Conservation (phyloP, 1,140 invertebrate species). For the Rhynchophorus ferrugineus region DNA sequence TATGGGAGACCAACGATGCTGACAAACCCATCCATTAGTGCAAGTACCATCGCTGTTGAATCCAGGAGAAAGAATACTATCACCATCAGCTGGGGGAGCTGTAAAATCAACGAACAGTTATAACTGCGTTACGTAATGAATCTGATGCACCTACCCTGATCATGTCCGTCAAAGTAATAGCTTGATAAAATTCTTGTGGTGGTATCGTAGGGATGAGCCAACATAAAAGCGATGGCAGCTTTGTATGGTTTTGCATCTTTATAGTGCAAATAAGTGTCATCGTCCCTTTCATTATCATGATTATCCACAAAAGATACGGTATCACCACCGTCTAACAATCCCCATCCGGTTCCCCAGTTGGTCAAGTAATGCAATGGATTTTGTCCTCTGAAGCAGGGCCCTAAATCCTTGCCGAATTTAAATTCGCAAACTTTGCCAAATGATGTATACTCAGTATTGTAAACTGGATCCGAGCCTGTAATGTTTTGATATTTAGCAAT, state of each 20-base stretch:
- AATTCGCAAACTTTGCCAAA: slow-evolving; percentile 72
- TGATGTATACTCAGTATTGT: slow-evolving; percentile 54
- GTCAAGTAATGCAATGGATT: slow-evolving; percentile 39
- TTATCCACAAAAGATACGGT: slow-evolving; percentile 59
- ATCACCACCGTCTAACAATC: slow-evolving; percentile 46
- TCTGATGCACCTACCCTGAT: slow-evolving; percentile 42
- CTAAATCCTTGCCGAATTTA: slow-evolving; percentile 53
- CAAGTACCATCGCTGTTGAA: slow-evolving; percentile 62
- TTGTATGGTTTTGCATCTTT: slow-evolving; percentile 55
- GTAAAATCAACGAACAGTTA: slow-evolving; percentile 18
- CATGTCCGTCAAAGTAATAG: slow-evolving; percentile 49
- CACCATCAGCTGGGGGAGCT: slow-evolving; percentile 53
- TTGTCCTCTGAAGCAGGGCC: slow-evolving; percentile 47
- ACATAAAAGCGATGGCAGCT: slow-evolving; percentile 73
- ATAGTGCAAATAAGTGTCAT: slow-evolving; percentile 52
- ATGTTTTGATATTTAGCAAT: too few species aligned
- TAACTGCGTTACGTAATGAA: too few species aligned
- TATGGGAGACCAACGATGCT: slow-evolving; percentile 80
- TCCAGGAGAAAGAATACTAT: slow-evolving; percentile 56
- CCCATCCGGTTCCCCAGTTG: slow-evolving; percentile 48
- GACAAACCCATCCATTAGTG: slow-evolving; percentile 78
- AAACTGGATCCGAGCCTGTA: slow-evolving; percentile 58
- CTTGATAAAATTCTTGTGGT: slow-evolving; percentile 73
- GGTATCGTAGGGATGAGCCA: slow-evolving; percentile 78
- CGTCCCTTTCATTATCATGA: slow-evolving; percentile 52